Evolutionary conservation across 2,113 vertebrate genomes (phyloP).

Genomic region (Gasterosteus aculeatus): DNA sequence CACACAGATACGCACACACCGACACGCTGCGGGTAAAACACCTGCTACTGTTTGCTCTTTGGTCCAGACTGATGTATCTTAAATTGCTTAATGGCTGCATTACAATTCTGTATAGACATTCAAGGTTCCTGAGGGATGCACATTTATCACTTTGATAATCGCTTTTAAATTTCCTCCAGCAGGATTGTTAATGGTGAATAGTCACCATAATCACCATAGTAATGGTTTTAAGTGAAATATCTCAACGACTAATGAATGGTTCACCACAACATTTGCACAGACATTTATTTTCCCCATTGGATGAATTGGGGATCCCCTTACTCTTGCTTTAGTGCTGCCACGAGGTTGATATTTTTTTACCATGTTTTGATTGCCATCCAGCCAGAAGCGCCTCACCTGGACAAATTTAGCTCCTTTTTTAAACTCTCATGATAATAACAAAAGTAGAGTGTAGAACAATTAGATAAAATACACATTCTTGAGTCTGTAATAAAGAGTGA

Average conservation of each 20-base stretch:
- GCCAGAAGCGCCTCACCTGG: no score
- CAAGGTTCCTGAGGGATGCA: neutral
- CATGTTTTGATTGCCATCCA: neutral
- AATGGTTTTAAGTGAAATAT: neutral
- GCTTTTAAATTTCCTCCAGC: neutral
- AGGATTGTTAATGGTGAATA: no score
- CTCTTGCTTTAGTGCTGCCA: no score
- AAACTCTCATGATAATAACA: no score
- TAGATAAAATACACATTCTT: neutral
- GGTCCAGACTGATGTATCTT: neutral
- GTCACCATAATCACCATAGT: no score
- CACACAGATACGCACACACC: conserved; percentile 2
- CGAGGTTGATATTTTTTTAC: no score
- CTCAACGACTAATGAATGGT: neutral
- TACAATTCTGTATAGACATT: neutral
- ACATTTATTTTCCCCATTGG: no score
- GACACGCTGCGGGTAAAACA: neutral
- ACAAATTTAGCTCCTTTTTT: no score
- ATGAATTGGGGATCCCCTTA: no score
- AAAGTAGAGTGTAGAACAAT: neutral
- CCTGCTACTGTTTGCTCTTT: neutral
- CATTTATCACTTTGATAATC: neutral
- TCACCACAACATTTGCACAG: no score
- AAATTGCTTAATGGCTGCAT: neutral
- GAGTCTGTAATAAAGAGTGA: neutral